Percentiles rank a stretch among this genome's conserved stretches.
Conservation (phyloP, 2,797 vertebrate genomes). For the Pseudomugil tenellus region DNA sequence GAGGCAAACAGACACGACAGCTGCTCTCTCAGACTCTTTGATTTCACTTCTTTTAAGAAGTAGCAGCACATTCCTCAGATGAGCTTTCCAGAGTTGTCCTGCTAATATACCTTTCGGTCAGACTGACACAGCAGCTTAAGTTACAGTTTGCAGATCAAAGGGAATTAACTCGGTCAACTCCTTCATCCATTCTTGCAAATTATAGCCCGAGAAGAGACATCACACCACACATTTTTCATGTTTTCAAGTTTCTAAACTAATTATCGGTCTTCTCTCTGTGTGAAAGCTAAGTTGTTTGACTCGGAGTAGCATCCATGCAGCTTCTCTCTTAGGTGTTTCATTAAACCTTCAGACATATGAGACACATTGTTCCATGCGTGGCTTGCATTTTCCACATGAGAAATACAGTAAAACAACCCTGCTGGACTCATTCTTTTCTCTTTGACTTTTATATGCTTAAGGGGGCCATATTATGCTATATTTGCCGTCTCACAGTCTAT, state of each 20-base stretch:
- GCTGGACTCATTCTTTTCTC: conserved; percentile 18
- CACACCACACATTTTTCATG: background rate
- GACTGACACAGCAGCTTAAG: conserved; percentile 58
- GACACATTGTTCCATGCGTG: conserved; percentile 39
- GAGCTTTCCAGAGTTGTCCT: conserved; percentile 39
- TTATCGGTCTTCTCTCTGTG: conserved; percentile 4
- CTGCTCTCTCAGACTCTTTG: conserved; percentile 30
- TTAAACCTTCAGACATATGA: conserved; percentile 51
- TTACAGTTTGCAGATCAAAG: conserved; percentile 58
- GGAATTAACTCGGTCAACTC: conserved; percentile 16
- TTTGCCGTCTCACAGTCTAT: too few relatives aligned
- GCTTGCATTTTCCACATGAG: conserved; percentile 36
- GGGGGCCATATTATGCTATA: too few relatives aligned
- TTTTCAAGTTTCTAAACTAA: background rate
- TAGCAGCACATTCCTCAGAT: conserved; percentile 40
- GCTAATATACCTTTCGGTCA: conserved; percentile 38
- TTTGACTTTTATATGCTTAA: conserved; percentile 53
- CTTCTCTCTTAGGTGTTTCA: conserved; percentile 56
- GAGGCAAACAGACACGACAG: conserved; percentile 31
- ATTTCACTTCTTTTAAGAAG: conserved; percentile 18
- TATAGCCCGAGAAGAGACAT: conserved; percentile 16
- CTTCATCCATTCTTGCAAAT: conserved; percentile 27
- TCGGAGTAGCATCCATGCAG: conserved; percentile 16
- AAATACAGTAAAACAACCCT: conserved; percentile 25
- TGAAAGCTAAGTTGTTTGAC: background rate